A percentile compares a stretch with the other conserved stretches of the same genome.
These are phyloP conservation scores for Phrynocephalus guinanensis DNA, from an alignment of 2,797 vertebrate genomes.

Conservation along the genomic window DNA sequence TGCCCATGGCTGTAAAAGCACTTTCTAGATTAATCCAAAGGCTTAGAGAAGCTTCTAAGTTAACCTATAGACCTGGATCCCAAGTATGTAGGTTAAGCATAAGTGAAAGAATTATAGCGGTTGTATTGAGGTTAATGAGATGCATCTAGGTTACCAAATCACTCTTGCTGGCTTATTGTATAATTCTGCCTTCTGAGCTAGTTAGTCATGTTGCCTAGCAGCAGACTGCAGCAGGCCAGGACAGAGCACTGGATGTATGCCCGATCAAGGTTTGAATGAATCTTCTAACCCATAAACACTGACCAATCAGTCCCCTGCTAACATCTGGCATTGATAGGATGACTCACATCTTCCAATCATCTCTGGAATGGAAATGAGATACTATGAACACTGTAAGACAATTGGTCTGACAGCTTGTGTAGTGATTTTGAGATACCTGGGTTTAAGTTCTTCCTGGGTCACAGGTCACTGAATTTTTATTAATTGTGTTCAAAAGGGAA, in stretches of 20 bases:
- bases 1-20: not conserved
- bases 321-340: not conserved
- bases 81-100: slow-evolving; percentile 56
- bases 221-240: slow-evolving; percentile 23
- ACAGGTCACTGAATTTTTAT: not conserved
- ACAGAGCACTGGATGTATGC: not conserved
- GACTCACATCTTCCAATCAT: not conserved
- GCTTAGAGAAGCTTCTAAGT: slow-evolving; percentile 30
- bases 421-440: not conserved
- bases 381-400: not conserved
- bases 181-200: slow-evolving; percentile 55
- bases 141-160: slow-evolving; percentile 67
- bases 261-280: not conserved
- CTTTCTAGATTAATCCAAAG: slow-evolving; percentile 46
- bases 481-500: not conserved
- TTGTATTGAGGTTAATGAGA: slow-evolving; percentile 72
- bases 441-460: not conserved
- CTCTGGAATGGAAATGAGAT: not conserved
- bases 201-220: slow-evolving; percentile 42
- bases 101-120: slow-evolving; percentile 56
- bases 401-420: not conserved
- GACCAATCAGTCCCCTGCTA: not conserved
- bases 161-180: slow-evolving; percentile 45
- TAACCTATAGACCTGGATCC: slow-evolving; percentile 53
- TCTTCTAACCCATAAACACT: not conserved